Evolutionary conservation across 2,113 vertebrate genomes (phyloP), one percentile per base, ranked within the genome.

Genomic region (Psilopogon haemacephalus): DNA sequence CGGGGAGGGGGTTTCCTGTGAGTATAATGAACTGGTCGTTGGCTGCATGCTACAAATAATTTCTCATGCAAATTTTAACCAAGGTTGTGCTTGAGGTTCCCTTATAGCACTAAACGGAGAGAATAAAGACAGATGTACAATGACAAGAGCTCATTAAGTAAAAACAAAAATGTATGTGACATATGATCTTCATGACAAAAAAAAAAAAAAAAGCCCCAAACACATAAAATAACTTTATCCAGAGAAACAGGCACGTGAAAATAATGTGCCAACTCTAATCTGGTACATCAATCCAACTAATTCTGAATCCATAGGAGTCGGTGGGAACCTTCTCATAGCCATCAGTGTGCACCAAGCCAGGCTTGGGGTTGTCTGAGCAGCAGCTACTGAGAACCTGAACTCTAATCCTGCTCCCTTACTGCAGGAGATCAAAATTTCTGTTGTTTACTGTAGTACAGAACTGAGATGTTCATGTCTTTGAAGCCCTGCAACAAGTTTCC

Each of bases 11-110:
- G 26, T 82, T 92, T 93, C 89, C 89, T 90, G 63, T 82, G 56
- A 79, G 30, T 60, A 27, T 46, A 59, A 67, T 46, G 62, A 94
- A 84, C 46, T 46, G 40, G 24, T 42, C 13, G 54, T 73, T 95
- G 73, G 16, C 35, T 84, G 70, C 4, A 2, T 90, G 59, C 46
- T 90, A 37, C 52, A 82, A 84, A 89, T 79, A 82, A 70, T 83
- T 93, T 67, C 55, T 70, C 28, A 95, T 55, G 68, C 77, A 96
- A 92, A 95, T 95, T 90, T 78, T 59, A 69, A 59, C 27, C 32
- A n/a, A 38, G 67, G 12, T 27, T 86, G 40, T 63, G 23, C 19
- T 65, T 73, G 76, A 14, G 10, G 32, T 68, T 84, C 37, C 84
- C 10, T 81, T 37, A 58, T 6, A 55, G 50, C 19, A 14, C 11